Conservation (phyloP, 1,140 invertebrate genomes). For the Drosophila saltans region DNA sequence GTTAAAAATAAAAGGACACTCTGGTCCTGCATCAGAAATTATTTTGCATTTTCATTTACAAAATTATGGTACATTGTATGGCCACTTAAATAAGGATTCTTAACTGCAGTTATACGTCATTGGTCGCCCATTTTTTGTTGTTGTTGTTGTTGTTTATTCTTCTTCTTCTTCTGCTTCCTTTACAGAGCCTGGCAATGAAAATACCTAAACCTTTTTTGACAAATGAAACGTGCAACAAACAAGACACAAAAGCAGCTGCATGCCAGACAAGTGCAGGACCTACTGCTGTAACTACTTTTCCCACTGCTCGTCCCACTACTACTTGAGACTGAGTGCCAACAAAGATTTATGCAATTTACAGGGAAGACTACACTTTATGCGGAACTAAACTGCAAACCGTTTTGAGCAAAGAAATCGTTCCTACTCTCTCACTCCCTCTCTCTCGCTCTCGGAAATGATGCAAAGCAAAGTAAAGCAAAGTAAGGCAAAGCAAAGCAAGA, state of each 20-base stretch:
- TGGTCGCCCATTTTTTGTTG: background rate
- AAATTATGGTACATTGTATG: slow-evolving; percentile 50
- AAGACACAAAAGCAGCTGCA: slow-evolving; percentile 55
- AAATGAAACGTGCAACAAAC: slow-evolving; percentile 78
- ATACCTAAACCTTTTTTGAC: slow-evolving; percentile 65
- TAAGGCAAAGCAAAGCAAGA: background rate
- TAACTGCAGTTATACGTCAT: slow-evolving; percentile 36
- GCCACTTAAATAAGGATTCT: slow-evolving; percentile 42
- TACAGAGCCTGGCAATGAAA: slow-evolving; percentile 56
- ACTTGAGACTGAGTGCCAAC: slow-evolving; percentile 56
- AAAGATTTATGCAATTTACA: slow-evolving; percentile 78
- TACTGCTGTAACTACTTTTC: slow-evolving; percentile 18
- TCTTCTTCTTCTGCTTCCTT: slow-evolving; percentile 11
- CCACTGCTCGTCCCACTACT: slow-evolving; percentile 4
- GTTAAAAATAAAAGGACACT: background rate
- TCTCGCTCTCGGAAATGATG: slow-evolving; percentile 3
- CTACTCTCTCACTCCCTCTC: slow-evolving; percentile 15
- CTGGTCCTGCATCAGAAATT: slow-evolving; percentile 7
- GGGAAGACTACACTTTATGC: slow-evolving; percentile 64
- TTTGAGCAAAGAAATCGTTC: slow-evolving; percentile 63
- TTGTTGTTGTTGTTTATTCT: background rate
- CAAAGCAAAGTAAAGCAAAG: background rate
- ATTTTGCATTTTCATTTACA: slow-evolving; percentile 39
- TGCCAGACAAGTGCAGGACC: slow-evolving; percentile 21
- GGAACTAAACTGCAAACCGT: slow-evolving; percentile 75